Evolutionary conservation across 2,888 invertebrate species (phyloP).

Genomic region (Caenorhabditis japonica): DNA sequence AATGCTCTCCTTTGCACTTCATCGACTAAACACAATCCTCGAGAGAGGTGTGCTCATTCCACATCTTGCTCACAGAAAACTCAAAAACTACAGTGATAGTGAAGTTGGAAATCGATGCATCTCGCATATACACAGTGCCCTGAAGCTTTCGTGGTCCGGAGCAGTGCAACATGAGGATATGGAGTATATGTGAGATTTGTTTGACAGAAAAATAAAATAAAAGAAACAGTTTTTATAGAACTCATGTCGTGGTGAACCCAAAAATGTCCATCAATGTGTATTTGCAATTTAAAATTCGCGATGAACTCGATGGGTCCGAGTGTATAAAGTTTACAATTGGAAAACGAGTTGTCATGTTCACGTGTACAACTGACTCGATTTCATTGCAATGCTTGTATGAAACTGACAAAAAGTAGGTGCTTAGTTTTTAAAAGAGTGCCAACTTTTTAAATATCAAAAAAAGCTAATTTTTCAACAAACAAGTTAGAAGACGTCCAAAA

Average conservation of each 20-base stretch:
- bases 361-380: not conserved
- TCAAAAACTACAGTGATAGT: not conserved
- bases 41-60: slow-evolving; percentile 3
- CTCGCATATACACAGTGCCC: not conserved
- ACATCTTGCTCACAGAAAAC: not conserved
- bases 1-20: not conserved
- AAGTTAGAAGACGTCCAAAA: too few relatives aligned
- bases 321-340: slow-evolving; percentile 8
- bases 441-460: too few relatives aligned
- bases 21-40: not conserved
- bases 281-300: slow-evolving; percentile 16
- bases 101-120: not conserved
- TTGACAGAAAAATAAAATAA: not conserved
- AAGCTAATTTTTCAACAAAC: too few relatives aligned
- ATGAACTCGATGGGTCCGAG: slow-evolving; percentile 12
- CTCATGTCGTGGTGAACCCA: not conserved
- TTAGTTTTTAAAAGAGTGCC: too few relatives aligned
- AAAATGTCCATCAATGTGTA: slow-evolving; percentile 8
- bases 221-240: slow-evolving; percentile 26
- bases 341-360: not conserved
- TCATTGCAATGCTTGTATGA: slow-evolving; percentile 5
- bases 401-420: slow-evolving; percentile 10
- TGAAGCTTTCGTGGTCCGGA: slow-evolving; percentile 7
- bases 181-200: slow-evolving; percentile 30
- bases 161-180: slow-evolving; percentile 30